Evolutionary conservation across 2,113 vertebrate species (phyloP), one percentile per base, ranked within the genome.

Genomic region (Lota lota): DNA sequence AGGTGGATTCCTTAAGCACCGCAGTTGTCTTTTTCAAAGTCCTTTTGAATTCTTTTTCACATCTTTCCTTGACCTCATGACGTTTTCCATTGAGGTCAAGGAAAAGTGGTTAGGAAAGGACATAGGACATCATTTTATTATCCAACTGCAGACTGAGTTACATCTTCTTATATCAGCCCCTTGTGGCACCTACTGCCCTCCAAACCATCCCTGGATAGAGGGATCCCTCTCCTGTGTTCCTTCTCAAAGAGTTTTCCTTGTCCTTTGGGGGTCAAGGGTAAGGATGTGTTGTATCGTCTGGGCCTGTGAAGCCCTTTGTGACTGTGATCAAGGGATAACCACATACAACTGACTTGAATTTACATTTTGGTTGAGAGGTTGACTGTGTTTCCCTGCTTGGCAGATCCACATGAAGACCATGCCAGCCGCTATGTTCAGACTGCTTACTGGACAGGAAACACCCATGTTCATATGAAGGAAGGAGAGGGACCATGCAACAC

Each of bases 381-480:
- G 24, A 16, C 16, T 20, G 2, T 62, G 18, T 75, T 17, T 64
- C 66, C 16, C 17, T 56, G 53, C 16, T 18, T n/a, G 53, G 5
- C 90, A 99, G 97, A 99, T 99, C 63, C 97, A 99, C 87, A 99
- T 99, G 97, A 99, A 99, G 93, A 99, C 97, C 0, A 99, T 99
- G 97, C 97, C 97, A 8, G 97, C 97, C 0, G 97, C 97, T 82
- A 99, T 99, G 97, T 99, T 98, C 91, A 92, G 97, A 87, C 96
- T 99, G 22, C 95, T 99, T n/a, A 99, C 97, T 0, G 97, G 97
- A 62, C 97, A 99, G 82, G 97, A 99, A 91, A 98, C 96, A 1
- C 97, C 97, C 0, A 90, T 99, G 64, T 99, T 98, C 90, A 98
- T 99, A 93, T 98, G 90, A 93, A 70, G 2, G 22, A 67, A 53